phyloP scores from a whole-genome alignment of 2,113 vertebrate genomes.

The Ovis canadensis region DNA sequence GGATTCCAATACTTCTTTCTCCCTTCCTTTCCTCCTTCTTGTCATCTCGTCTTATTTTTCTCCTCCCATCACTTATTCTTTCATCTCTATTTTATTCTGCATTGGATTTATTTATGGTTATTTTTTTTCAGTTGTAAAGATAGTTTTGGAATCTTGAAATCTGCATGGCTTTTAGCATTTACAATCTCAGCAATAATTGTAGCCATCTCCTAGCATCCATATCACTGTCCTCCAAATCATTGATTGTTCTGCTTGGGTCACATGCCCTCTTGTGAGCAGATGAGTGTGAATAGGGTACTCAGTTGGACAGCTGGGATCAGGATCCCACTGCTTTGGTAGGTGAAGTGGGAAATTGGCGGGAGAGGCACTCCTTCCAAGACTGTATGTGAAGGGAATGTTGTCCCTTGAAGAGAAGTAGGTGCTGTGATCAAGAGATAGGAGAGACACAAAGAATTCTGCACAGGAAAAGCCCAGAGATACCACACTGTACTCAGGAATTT shows the following conservation, averaged over 20 bases:
- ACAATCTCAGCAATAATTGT: neutral
- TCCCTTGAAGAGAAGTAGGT: neutral
- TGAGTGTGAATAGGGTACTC: neutral
- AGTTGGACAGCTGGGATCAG: neutral
- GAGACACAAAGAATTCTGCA: neutral
- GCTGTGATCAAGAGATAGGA: neutral
- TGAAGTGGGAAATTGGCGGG: neutral
- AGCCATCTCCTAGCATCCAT: neutral
- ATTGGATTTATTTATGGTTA: neutral
- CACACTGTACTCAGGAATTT: neutral
- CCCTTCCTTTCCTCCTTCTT: neutral
- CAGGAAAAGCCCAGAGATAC: neutral
- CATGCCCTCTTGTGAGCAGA: neutral
- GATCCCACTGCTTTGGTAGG: neutral
- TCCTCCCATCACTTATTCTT: neutral
- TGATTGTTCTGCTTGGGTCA: neutral
- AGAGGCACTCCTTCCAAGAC: neutral
- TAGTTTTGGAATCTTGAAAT: neutral
- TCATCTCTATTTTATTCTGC: neutral
- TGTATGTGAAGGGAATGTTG: neutral
- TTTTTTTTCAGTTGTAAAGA: neutral
- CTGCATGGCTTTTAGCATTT: neutral
- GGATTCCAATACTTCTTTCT: neutral
- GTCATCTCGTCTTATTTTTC: neutral
- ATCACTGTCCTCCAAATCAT: neutral